Conservation (phyloP, 2,888 invertebrate species). For the Ashinkailepas kermadecensis region DNA sequence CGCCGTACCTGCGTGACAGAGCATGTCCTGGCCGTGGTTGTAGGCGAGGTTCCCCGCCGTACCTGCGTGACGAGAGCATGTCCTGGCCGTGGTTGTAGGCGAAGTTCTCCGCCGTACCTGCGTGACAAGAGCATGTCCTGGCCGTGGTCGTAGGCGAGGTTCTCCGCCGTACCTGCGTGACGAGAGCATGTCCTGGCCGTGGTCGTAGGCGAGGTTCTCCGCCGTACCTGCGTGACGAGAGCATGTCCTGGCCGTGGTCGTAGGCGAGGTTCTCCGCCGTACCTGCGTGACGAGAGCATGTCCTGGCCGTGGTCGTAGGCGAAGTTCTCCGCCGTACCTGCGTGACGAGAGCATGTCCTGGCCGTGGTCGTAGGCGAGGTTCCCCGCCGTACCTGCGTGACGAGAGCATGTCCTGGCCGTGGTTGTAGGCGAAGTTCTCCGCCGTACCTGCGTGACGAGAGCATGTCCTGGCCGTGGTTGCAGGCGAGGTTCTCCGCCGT, state of each 20-base stretch:
- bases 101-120: slow-evolving; percentile 12
- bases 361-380: slow-evolving; percentile 8
- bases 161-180: slow-evolving; percentile 3
- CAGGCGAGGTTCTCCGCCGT: neutral
- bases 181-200: neutral
- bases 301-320: slow-evolving; percentile 2
- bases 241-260: neutral
- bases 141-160: slow-evolving; percentile 8
- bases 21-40: neutral
- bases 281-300: neutral
- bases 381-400: neutral
- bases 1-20: neutral
- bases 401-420: neutral
- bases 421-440: slow-evolving; percentile 18
- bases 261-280: slow-evolving; percentile 19
- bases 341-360: neutral
- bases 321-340: slow-evolving; percentile 12
- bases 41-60: slow-evolving; percentile 17
- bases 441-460: neutral
- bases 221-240: neutral
- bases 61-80: neutral
- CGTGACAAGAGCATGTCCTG: neutral
- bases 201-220: slow-evolving; percentile 18
- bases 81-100: slow-evolving; percentile 4
- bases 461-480: neutral